phyloP scores from a whole-genome alignment of 2,888 invertebrate species.

The Petrolisthes manimaculis region DNA sequence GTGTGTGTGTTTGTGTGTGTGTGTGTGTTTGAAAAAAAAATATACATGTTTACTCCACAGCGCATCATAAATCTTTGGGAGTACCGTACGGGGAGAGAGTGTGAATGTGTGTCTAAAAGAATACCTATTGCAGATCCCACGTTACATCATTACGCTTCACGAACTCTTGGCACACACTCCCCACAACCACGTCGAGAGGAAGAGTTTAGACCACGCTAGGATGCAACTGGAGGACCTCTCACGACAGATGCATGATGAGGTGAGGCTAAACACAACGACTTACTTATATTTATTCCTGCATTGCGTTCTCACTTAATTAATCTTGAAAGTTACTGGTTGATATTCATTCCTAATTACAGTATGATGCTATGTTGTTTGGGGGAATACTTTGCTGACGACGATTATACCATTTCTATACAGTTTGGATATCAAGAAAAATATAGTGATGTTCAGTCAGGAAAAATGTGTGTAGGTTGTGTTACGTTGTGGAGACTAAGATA shows the following conservation, averaged over 20 bases:
- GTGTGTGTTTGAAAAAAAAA: too few relatives aligned
- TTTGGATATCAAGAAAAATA: too few relatives aligned
- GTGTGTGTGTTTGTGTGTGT: too few relatives aligned
- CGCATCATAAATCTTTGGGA: neutral
- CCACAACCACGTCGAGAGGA: conserved; percentile 91
- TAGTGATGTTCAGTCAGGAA: too few relatives aligned
- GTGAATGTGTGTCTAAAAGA: neutral
- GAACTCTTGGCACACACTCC: conserved; percentile 92
- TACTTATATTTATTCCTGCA: too few relatives aligned
- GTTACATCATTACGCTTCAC: conserved; percentile 91
- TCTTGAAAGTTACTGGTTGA: too few relatives aligned
- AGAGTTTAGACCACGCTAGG: conserved; percentile 87
- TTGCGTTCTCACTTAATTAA: too few relatives aligned
- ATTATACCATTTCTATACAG: too few relatives aligned
- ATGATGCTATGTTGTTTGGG: too few relatives aligned
- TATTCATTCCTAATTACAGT: too few relatives aligned
- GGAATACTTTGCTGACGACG: neutral
- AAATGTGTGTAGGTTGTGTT: neutral
- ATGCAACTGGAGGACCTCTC: conserved; percentile 86
- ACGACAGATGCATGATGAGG: conserved; percentile 89
- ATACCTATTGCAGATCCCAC: conserved; percentile 79
- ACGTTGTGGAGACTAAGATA: neutral
- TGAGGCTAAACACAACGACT: conserved; percentile 66
- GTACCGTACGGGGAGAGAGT: neutral
- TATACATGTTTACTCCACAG: neutral